phyloP scores from a whole-genome alignment of 2,888 invertebrate species.

The Aphodius sticticus region DNA sequence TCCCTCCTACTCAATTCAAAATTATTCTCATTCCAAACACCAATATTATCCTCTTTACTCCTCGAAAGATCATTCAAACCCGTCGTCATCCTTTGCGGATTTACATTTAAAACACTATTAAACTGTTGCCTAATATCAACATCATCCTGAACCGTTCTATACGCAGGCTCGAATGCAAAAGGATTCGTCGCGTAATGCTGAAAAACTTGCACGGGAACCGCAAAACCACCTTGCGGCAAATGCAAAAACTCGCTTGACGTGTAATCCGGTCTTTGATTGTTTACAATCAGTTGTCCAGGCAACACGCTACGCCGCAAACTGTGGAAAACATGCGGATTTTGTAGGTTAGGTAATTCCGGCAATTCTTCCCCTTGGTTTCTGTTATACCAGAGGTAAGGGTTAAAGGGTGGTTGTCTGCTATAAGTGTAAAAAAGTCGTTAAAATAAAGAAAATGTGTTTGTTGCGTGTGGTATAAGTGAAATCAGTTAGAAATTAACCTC shows the following conservation, averaged over 20 bases:
- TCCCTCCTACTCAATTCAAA: constrained; percentile 27
- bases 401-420: constrained; percentile 57
- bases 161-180: constrained; percentile 34
- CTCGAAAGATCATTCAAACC: constrained; percentile 40
- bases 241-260: constrained; percentile 47
- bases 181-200: constrained; percentile 35
- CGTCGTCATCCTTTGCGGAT: constrained; percentile 33
- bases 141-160: constrained; percentile 41
- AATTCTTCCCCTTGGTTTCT: constrained; percentile 47
- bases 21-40: constrained; percentile 38
- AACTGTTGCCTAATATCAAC: constrained; percentile 52
- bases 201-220: constrained; percentile 22
- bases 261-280: constrained; percentile 33
- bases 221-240: neutral
- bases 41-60: constrained; percentile 37
- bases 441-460: constrained; percentile 29
- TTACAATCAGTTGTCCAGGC: constrained; percentile 15
- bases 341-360: constrained; percentile 50
- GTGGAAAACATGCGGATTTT: constrained; percentile 32
- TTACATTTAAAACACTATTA: constrained; percentile 49
- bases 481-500: neutral
- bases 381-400: constrained; percentile 56
- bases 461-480: neutral
- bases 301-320: constrained; percentile 34
- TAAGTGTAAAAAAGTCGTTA: constrained; percentile 49